phyloP scores from a whole-genome alignment of 1,140 invertebrate species.

The Ctenoplectra terminalis region DNA sequence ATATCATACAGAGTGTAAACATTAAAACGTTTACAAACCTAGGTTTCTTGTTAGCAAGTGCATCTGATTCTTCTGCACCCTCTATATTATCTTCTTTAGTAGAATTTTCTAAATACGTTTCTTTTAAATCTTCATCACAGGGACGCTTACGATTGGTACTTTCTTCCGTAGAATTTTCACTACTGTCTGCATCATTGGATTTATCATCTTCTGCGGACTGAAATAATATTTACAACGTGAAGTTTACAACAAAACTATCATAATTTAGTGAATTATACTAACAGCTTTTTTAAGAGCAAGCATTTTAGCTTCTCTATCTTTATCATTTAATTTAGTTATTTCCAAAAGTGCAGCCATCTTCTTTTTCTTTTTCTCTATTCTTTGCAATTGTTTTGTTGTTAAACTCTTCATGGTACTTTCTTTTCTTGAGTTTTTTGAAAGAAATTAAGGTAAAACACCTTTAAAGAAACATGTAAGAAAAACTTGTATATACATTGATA shows the following conservation, averaged over 20 bases:
- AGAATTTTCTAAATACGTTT: background rate
- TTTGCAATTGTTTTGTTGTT: conserved; percentile 81
- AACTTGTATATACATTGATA: background rate
- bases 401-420: conserved; percentile 68
- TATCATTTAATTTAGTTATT: conserved; percentile 85
- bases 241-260: background rate
- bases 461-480: background rate
- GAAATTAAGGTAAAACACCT: conserved; percentile 14
- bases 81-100: conserved; percentile 10
- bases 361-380: conserved; percentile 86
- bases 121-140: conserved; percentile 41
- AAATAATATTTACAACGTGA: conserved; percentile 20
- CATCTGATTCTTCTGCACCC: conserved; percentile 35
- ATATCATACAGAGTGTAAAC: background rate
- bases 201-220: conserved; percentile 17
- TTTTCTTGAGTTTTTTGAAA: background rate
- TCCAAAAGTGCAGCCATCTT: conserved; percentile 86
- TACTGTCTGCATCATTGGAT: conserved; percentile 3
- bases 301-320: conserved; percentile 77
- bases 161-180: conserved; percentile 8
- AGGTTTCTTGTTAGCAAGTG: conserved; percentile 68
- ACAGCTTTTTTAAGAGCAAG: conserved; percentile 59
- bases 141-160: conserved; percentile 59
- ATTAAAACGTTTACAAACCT: conserved; percentile 43
- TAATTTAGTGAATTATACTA: conserved; percentile 23